These are phyloP conservation scores for Neosalanx taihuensis DNA, from an alignment of 2,797 vertebrate species.

Conservation along the genomic window DNA sequence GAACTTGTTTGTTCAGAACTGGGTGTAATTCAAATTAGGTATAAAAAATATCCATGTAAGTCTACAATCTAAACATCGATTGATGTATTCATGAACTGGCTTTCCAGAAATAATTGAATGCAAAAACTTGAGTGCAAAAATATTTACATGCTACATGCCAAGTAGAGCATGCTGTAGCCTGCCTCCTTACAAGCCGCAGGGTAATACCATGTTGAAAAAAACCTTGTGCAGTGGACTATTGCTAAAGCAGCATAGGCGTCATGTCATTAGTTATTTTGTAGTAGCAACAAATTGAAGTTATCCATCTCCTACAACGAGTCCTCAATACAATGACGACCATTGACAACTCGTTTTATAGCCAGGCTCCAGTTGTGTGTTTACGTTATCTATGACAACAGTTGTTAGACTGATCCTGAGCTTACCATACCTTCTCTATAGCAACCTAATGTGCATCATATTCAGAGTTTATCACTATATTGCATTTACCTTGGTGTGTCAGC, in stretches of 20 bases:
- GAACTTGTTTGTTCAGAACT: too few species aligned
- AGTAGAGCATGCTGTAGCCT: conserved; percentile 11
- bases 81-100: background rate
- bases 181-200: background rate
- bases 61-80: background rate
- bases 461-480: too few species aligned
- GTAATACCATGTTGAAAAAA: background rate
- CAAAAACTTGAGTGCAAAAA: too few species aligned
- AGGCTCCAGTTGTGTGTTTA: background rate
- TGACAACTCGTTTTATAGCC: too few species aligned
- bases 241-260: background rate
- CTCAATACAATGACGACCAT: background rate
- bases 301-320: background rate
- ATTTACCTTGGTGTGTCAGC: too few species aligned
- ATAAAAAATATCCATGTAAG: background rate
- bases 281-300: background rate
- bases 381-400: background rate
- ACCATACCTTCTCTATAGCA: background rate
- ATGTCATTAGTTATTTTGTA: background rate
- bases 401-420: background rate
- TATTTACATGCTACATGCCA: conserved; percentile 2
- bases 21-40: background rate
- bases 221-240: conserved; percentile 5
- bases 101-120: background rate
- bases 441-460: too few species aligned